A percentile compares a stretch with the other conserved stretches of the same genome.
phyloP scores from a whole-genome alignment of 2,888 invertebrate species.

The Atherix ibis region DNA sequence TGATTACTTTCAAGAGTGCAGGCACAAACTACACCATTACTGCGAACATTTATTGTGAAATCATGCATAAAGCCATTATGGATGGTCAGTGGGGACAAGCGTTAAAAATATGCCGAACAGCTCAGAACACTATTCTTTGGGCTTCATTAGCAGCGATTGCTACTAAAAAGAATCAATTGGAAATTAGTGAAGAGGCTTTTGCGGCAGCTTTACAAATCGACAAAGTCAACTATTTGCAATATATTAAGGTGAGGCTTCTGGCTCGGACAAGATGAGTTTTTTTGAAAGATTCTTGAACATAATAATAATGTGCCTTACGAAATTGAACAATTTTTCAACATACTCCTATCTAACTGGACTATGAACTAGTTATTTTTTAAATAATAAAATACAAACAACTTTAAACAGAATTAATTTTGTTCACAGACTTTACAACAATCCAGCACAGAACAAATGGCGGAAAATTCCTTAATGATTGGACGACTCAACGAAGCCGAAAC shows the following conservation, averaged over 20 bases:
- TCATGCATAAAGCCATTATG: conserved; percentile 52
- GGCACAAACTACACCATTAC: conserved; percentile 55
- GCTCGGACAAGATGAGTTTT: too few species aligned
- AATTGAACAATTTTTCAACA: too few species aligned
- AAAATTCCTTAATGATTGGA: conserved; percentile 30
- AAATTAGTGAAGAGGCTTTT: conserved; percentile 89
- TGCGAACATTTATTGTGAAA: conserved; percentile 29
- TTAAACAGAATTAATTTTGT: too few species aligned
- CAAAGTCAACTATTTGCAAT: conserved; percentile 72
- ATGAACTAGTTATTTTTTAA: too few species aligned
- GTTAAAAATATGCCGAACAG: conserved; percentile 50
- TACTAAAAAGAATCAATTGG: conserved; percentile 68
- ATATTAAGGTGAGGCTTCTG: conserved; percentile 59
- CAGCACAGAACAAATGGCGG: conserved; percentile 32
- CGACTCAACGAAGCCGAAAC: conserved; percentile 30
- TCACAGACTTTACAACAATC: conserved; percentile 17
- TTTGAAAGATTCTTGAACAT: too few species aligned
- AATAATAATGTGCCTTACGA: too few species aligned
- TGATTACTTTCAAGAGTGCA: conserved; percentile 70
- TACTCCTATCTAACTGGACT: too few species aligned
- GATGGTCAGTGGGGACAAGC: conserved; percentile 74
- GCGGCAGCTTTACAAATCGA: conserved; percentile 75
- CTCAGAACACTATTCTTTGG: conserved; percentile 60
- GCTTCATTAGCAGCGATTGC: conserved; percentile 86
- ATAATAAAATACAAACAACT: too few species aligned